A percentile compares a stretch with the other conserved stretches of the same genome.
Evolutionary conservation across 92 coral and sea anemone species (phyloP).

Genomic region (Parazoanthus swiftii): DNA sequence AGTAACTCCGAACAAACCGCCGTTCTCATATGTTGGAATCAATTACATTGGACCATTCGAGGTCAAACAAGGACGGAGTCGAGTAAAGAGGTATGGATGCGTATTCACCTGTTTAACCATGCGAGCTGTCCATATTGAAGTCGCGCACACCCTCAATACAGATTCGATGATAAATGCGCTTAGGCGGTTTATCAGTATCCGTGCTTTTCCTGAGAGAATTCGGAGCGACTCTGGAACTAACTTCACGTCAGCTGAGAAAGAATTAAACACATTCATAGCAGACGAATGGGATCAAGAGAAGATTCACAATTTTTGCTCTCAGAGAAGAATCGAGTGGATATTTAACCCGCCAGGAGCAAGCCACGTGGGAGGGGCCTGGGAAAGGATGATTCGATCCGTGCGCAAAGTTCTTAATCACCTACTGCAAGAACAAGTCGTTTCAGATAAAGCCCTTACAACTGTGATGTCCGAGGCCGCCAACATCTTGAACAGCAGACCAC

Average conservation of each 20-base stretch:
- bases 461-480: slow-evolving; percentile 33
- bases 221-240: slow-evolving; percentile 26
- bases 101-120: slow-evolving; percentile 24
- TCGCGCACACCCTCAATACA: slow-evolving; percentile 29
- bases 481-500: slow-evolving; percentile 27
- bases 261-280: slow-evolving; percentile 23
- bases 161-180: slow-evolving; percentile 40
- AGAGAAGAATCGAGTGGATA: slow-evolving; percentile 24
- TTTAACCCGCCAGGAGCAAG: slow-evolving; percentile 42
- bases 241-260: slow-evolving; percentile 37
- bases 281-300: slow-evolving; percentile 24
- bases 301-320: slow-evolving; percentile 19
- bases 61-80: slow-evolving; percentile 30
- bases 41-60: slow-evolving; percentile 28
- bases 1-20: slow-evolving; percentile 35
- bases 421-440: slow-evolving; percentile 21
- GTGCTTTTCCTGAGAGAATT: slow-evolving; percentile 39
- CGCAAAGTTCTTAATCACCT: background rate
- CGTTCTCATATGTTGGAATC: slow-evolving; percentile 15
- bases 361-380: slow-evolving; percentile 36
- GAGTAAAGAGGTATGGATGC: slow-evolving; percentile 36
- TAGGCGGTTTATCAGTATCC: slow-evolving; percentile 26
- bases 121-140: slow-evolving; percentile 23
- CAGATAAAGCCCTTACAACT: slow-evolving; percentile 17
- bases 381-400: background rate